Conservation (phyloP, 2,113 vertebrate genomes). For the Malurus alboscapulatus region DNA sequence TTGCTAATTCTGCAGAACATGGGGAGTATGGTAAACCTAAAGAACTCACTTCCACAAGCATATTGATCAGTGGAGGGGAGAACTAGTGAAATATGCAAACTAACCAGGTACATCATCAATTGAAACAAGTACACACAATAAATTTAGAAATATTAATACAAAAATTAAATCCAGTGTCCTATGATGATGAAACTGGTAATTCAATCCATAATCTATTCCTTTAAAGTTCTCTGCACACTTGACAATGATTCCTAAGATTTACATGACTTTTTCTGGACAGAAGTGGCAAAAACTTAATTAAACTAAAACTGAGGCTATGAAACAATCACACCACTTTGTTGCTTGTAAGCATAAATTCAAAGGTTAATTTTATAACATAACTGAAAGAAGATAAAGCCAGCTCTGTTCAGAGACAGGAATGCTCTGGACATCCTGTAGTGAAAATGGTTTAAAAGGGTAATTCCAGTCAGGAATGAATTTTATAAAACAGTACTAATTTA, state of each 20-base stretch:
- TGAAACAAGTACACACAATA: not conserved
- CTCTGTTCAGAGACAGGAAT: not conserved
- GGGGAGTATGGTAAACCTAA: not conserved
- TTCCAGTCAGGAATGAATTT: not conserved
- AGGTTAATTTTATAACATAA: slow-evolving; percentile 23
- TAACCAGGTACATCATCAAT: not conserved
- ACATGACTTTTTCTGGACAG: not conserved
- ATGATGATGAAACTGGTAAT: not conserved
- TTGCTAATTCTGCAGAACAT: not conserved
- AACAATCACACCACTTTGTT: not conserved
- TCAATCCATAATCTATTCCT: not conserved
- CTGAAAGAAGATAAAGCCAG: not conserved
- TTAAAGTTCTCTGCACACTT: not conserved
- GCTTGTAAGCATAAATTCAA: not conserved
- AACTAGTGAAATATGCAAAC: not conserved
- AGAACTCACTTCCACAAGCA: not conserved
- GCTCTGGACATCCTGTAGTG: not conserved
- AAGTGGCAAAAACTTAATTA: not conserved
- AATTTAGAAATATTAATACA: not conserved
- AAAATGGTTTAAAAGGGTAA: not conserved
- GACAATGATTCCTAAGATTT: not conserved
- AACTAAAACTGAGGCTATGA: not conserved
- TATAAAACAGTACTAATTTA: not conserved
- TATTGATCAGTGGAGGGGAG: not conserved
- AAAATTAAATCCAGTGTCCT: not conserved